Base-by-base conservation (phyloP, 2,888 invertebrate genomes). In the Sinhomidia bicolor region DNA sequence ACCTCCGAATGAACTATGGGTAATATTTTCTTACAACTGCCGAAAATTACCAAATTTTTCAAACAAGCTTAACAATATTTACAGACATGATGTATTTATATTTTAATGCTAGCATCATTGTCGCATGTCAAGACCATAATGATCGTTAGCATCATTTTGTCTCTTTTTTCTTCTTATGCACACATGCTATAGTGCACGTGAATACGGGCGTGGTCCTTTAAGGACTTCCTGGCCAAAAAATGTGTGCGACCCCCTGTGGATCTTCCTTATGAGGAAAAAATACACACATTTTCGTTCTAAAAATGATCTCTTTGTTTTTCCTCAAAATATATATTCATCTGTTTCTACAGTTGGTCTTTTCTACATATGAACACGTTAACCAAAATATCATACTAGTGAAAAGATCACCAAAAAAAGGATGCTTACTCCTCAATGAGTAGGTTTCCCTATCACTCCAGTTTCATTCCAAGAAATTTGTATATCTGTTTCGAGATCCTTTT, bases 161-260 rank as follows among this genome's bases (percentile, higher is more conserved):
- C 23, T 44, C 17, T 44, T 32, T 20, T 62, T 14, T 62, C 23
- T n/a, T 23, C 14, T 17, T 23, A 74, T 36, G 65, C 81, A 74
- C 89, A 90, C 89, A 90, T 90, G 90, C 87, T 84, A 85, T 85
- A 65, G 80, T 89, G 89, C 90, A 90, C 90, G 90, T 90, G 90
- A 90, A 86, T 79, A 47, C 85, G 80, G 90, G 90, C 90, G 90
- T 90, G 90, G 90, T 82, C 86, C 86, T 65, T 89, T 87, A 90
- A 88, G 88, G 88, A 89, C 89, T 90, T 89, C 90, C 89, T 89
- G 90, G 62, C 89, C 80, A 84, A 84, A 62, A 71, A 36, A 44
- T 51, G 74, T 71, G 79, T 9, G 51, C 51, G 88, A 81, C 89
- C 90, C 89, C 90, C 90, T 85, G 89, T 65, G 65, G 90, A 36